A percentile compares a stretch with the other conserved stretches of the same genome.
Conservation (phyloP, 2,888 invertebrate genomes). For the Lobophora halterata region DNA sequence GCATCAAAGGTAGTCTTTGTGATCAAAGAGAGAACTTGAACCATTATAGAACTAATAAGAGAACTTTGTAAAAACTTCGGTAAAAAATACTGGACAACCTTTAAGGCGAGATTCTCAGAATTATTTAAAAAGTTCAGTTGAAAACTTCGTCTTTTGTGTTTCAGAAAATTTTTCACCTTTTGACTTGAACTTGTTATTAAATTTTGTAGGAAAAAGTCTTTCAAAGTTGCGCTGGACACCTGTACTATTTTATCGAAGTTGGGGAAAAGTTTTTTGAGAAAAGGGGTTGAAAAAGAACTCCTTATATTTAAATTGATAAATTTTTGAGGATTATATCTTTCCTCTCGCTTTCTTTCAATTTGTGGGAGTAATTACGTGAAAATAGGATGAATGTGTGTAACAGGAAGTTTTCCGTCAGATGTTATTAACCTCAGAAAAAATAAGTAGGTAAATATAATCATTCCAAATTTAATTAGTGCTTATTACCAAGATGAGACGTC, state of each 20-base stretch:
- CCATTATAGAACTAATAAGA: constrained; percentile 23
- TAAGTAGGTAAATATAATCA: too few species aligned
- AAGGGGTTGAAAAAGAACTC: neutral
- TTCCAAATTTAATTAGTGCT: too few species aligned
- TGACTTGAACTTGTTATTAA: constrained; percentile 51
- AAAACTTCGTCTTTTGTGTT: constrained; percentile 55
- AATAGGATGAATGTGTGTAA: too few species aligned
- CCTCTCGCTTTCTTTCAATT: too few species aligned
- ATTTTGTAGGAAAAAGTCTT: constrained; percentile 35
- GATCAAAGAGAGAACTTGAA: constrained; percentile 18
- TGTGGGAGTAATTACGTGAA: too few species aligned
- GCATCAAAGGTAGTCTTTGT: constrained; percentile 15
- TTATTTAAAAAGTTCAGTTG: constrained; percentile 31
- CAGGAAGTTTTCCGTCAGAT: too few species aligned
- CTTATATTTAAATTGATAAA: neutral
- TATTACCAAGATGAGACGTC: too few species aligned
- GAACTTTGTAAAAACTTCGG: constrained; percentile 20
- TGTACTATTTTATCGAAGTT: constrained; percentile 23
- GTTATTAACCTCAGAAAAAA: too few species aligned
- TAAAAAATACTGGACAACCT: constrained; percentile 24
- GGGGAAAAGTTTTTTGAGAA: constrained; percentile 1
- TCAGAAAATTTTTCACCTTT: constrained; percentile 51
- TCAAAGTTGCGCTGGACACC: constrained; percentile 24
- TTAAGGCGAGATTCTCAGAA: constrained; percentile 26
- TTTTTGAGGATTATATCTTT: too few species aligned